Percentiles rank a stretch among this genome's conserved stretches.
These are phyloP conservation scores for Cairina moschata DNA, from an alignment of 2,113 vertebrate genomes.

Conservation along the genomic window DNA sequence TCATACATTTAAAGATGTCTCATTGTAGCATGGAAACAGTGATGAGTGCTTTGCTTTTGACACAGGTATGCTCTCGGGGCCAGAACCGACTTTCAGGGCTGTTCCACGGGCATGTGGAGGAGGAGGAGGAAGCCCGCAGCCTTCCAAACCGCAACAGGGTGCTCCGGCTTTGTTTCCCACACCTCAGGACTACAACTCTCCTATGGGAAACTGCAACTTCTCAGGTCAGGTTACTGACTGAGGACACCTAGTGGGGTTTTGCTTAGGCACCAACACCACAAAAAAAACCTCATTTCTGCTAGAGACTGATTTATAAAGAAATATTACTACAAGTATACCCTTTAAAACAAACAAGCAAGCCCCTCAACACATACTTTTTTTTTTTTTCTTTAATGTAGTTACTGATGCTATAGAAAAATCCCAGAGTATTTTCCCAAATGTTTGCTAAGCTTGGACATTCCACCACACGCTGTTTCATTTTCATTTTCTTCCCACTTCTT, in stretches of 20 bases:
- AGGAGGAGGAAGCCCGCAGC: neutral
- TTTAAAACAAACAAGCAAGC: neutral
- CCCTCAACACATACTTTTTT: no score
- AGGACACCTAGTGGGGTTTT: constrained; percentile 53
- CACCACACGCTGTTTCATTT: neutral
- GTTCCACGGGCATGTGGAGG: neutral
- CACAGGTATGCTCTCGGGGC: neutral
- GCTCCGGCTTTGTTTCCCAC: neutral
- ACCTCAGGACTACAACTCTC: neutral
- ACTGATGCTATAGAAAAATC: neutral
- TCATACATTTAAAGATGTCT: neutral
- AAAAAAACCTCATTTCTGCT: neutral
- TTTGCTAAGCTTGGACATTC: neutral
- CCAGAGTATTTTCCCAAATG: neutral
- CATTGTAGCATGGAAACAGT: neutral
- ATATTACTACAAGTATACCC: neutral
- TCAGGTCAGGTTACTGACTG: neutral
- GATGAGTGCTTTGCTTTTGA: neutral
- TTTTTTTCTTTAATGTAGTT: no score
- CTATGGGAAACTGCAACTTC: neutral
- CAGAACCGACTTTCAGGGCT: neutral
- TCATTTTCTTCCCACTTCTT: neutral
- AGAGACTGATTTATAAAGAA: fast-evolving
- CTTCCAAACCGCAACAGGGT: neutral
- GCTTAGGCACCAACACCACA: neutral